Evolutionary conservation across 2,113 vertebrate genomes (phyloP).

Genomic region (Motacilla alba): DNA sequence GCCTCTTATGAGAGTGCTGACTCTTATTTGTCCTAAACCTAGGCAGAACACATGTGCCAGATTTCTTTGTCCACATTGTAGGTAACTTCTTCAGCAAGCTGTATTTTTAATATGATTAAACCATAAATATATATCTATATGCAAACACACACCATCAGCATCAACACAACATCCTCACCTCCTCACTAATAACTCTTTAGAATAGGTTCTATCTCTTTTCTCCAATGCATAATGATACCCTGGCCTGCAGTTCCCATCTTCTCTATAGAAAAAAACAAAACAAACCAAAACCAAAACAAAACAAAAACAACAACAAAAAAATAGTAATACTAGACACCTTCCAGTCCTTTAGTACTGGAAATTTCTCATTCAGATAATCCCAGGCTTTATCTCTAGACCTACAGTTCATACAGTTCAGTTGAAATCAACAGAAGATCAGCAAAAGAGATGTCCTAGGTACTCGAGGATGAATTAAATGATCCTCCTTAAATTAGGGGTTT

Average conservation of each 20-base stretch:
- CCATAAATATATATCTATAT: not conserved
- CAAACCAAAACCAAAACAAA: too few species aligned
- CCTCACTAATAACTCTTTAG: not conserved
- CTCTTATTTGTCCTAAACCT: not conserved
- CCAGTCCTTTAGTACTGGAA: not conserved
- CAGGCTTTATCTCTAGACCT: not conserved
- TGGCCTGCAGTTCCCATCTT: not conserved
- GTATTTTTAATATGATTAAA: not conserved
- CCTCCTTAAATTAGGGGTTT: not conserved
- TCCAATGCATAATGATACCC: not conserved
- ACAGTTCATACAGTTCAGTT: not conserved
- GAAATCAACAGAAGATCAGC: not conserved
- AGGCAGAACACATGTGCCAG: not conserved
- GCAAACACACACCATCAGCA: not conserved
- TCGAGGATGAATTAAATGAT: accelerated
- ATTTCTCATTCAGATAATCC: not conserved
- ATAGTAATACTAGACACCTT: accelerated
- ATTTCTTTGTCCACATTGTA: not conserved
- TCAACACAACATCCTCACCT: not conserved
- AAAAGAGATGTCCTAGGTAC: not conserved
- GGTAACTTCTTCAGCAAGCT: not conserved
- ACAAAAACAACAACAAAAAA: not conserved
- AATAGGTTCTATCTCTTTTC: not conserved
- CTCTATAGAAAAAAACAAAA: not conserved
- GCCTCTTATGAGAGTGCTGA: not conserved